phyloP scores from a whole-genome alignment of 2,113 vertebrate species.

The Bucco capensis region DNA sequence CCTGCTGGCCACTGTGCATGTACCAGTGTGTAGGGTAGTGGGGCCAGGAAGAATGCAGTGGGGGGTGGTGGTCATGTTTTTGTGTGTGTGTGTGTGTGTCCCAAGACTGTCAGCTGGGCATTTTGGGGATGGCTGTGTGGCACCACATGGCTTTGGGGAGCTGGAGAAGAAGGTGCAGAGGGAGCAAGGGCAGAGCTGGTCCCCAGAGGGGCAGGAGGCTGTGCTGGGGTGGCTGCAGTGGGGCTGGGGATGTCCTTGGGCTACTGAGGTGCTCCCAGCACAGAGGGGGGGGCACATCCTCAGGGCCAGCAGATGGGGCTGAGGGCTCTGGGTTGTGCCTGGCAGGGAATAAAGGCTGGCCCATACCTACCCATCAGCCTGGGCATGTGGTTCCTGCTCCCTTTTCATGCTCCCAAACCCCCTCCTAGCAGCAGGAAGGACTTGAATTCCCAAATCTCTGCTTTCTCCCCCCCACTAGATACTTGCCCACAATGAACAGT shows the following conservation, averaged over 20 bases:
- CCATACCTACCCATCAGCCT: not conserved
- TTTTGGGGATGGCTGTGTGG: not conserved
- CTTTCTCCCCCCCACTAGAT: not conserved
- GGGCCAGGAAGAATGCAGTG: no score
- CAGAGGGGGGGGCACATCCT: not conserved
- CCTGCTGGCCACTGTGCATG: not conserved
- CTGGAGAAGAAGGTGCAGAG: not conserved
- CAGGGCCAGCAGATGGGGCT: not conserved
- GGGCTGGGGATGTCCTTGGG: not conserved
- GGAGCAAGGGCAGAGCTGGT: not conserved
- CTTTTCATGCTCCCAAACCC: not conserved
- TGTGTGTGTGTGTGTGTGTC: no score
- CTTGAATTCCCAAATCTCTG: not conserved
- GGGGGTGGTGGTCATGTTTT: no score
- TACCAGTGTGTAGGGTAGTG: not conserved
- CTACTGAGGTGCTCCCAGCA: not conserved
- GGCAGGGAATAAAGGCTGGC: not conserved
- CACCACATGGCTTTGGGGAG: not conserved
- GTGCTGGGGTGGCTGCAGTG: not conserved
- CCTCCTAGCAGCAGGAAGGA: not conserved
- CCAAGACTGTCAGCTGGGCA: no score
- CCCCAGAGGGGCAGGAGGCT: not conserved
- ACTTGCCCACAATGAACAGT: not conserved
- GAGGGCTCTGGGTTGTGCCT: not conserved
- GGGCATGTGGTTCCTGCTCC: not conserved